A percentile compares a stretch with the other conserved stretches of the same genome.
Evolutionary conservation across 2,113 vertebrate species (phyloP).

Genomic region (Scopus umbretta): DNA sequence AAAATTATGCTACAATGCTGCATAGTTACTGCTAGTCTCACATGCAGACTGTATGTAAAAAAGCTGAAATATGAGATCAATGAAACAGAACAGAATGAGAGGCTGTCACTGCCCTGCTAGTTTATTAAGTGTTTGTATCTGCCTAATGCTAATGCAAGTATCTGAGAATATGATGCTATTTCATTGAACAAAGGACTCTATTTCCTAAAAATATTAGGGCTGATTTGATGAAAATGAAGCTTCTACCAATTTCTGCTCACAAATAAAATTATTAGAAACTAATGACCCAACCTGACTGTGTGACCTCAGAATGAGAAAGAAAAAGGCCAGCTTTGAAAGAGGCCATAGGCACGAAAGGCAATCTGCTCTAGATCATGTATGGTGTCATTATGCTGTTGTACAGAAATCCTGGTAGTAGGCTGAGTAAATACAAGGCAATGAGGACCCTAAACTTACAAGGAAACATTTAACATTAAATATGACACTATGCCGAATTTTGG

Average conservation of each 20-base stretch:
- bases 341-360: not conserved
- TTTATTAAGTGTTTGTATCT: not conserved
- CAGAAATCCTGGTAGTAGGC: not conserved
- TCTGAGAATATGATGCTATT: not conserved
- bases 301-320: not conserved
- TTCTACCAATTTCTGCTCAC: not conserved
- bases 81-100: not conserved
- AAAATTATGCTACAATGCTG: not conserved
- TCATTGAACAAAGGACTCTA: not conserved
- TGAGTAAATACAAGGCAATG: not conserved
- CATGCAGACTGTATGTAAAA: not conserved
- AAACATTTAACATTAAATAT: not conserved
- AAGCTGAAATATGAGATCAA: not conserved
- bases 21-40: not conserved
- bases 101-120: not conserved
- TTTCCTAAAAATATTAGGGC: not conserved
- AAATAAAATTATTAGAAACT: not conserved
- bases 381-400: not conserved
- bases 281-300: not conserved
- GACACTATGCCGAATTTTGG: not conserved
- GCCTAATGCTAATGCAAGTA: not conserved
- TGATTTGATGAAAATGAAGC: not conserved
- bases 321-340: not conserved
- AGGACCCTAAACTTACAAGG: not conserved
- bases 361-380: not conserved